Evolutionary conservation across 2,797 vertebrate species (phyloP).

Genomic region (Myiotriccus ornatus): DNA sequence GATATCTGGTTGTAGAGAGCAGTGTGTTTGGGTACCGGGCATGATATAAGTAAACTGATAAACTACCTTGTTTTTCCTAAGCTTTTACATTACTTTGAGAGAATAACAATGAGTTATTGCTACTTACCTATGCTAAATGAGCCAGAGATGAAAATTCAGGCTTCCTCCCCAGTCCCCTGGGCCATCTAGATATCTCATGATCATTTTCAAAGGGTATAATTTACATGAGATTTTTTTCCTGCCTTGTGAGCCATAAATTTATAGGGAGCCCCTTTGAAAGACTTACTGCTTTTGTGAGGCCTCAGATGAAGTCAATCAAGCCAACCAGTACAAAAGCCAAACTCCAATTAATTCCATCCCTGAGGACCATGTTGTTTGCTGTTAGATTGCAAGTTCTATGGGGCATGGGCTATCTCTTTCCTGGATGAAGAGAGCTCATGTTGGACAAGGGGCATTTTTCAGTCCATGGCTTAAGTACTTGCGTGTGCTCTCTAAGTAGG

Average conservation of each 20-base stretch:
- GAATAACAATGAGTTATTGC: conserved; percentile 33
- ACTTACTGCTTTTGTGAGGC: conserved; percentile 58
- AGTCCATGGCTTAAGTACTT: not conserved
- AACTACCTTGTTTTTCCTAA: not conserved
- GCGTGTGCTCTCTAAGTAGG: not conserved
- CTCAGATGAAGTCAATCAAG: conserved; percentile 60
- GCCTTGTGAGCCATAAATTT: conserved; percentile 62
- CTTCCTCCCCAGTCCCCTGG: conserved; percentile 21
- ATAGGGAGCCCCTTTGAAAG: conserved; percentile 53
- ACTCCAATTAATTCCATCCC: conserved; percentile 52
- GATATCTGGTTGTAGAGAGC: not conserved
- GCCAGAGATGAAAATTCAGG: conserved; percentile 41
- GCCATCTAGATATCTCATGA: conserved; percentile 40
- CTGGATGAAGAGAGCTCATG: not conserved
- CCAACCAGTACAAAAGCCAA: conserved; percentile 52
- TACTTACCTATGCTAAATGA: conserved; percentile 59
- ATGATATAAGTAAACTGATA: not conserved
- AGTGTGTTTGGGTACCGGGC: not conserved
- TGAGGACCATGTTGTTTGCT: conserved; percentile 5
- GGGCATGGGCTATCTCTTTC: not conserved
- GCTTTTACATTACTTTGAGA: not conserved
- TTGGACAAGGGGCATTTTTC: not conserved
- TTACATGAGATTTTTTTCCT: conserved; percentile 55
- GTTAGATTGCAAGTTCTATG: not conserved
- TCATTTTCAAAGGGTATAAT: conserved; percentile 62